Conservation (phyloP, 2,888 invertebrate genomes). For the Gandaritis pyraliata region DNA sequence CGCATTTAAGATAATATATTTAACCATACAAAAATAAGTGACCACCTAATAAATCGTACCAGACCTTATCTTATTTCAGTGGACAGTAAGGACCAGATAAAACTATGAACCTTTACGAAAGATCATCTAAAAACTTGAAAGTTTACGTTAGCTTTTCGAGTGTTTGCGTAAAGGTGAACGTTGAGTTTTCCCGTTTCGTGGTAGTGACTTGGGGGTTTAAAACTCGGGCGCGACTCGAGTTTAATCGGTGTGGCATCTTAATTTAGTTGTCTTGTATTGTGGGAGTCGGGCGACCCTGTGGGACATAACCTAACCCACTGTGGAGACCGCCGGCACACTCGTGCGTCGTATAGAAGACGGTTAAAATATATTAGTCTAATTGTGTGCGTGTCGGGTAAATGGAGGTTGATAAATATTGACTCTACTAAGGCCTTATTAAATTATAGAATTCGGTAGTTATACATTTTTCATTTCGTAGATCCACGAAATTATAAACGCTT, state of each 20-base stretch:
- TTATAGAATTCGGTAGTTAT: neutral
- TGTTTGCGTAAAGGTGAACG: slow-evolving; percentile 45
- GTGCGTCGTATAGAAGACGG: slow-evolving; percentile 51
- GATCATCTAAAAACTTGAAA: slow-evolving; percentile 36
- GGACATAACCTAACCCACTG: slow-evolving; percentile 65
- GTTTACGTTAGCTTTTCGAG: slow-evolving; percentile 58
- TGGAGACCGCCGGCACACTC: slow-evolving; percentile 50
- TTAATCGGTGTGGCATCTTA: slow-evolving; percentile 82
- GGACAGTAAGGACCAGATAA: slow-evolving; percentile 79
- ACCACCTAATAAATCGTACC: slow-evolving; percentile 79
- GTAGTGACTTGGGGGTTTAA: slow-evolving; percentile 56
- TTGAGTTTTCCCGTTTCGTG: slow-evolving; percentile 42
- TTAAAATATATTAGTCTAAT: slow-evolving; percentile 62
- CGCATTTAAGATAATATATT: slow-evolving; percentile 83
- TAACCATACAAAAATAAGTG: slow-evolving; percentile 79
- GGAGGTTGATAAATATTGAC: slow-evolving; percentile 39
- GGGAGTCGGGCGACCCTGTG: slow-evolving; percentile 62
- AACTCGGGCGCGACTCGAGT: slow-evolving; percentile 59
- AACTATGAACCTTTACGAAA: slow-evolving; percentile 58
- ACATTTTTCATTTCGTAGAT: neutral
- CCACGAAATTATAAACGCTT: neutral
- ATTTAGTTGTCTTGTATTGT: slow-evolving; percentile 82
- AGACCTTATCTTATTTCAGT: slow-evolving; percentile 76
- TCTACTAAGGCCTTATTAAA: slow-evolving; percentile 10
- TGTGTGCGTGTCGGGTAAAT: slow-evolving; percentile 46